Conservation (phyloP, 2,113 vertebrate species). For the Actenoides lindsayi region DNA sequence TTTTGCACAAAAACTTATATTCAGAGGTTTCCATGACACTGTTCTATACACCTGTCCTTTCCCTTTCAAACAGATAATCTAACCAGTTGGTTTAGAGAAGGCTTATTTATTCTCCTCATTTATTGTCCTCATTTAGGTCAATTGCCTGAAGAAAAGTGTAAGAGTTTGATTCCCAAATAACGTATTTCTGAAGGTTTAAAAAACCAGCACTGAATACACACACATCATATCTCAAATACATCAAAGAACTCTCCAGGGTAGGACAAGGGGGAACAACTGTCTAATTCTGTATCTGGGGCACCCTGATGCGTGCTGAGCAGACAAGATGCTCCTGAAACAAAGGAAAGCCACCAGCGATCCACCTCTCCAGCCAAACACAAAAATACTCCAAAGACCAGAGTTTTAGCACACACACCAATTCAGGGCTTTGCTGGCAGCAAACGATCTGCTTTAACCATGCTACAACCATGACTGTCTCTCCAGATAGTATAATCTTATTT, state of each 20-base stretch:
- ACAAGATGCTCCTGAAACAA: fast-evolving
- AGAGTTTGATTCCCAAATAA: neutral
- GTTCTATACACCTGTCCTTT: neutral
- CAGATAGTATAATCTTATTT: neutral
- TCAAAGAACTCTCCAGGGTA: neutral
- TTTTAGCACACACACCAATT: neutral
- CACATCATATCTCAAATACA: neutral
- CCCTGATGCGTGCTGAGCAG: neutral
- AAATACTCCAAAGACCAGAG: fast-evolving
- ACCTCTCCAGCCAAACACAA: neutral
- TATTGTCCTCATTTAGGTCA: neutral
- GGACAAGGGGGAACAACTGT: neutral
- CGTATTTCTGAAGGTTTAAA: neutral
- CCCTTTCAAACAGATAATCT: neutral
- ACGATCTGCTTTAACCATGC: neutral
- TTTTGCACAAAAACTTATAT: neutral
- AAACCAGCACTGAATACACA: neutral
- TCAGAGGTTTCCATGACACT: neutral
- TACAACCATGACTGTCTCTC: neutral
- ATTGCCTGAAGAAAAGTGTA: neutral
- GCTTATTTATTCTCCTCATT: neutral
- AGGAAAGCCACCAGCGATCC: fast-evolving
- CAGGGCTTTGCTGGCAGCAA: fast-evolving
- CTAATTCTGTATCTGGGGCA: neutral
- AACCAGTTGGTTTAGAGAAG: neutral